These are phyloP conservation scores for Bovichtus diacanthus DNA, from an alignment of 2,797 vertebrate species.

Conservation along the genomic window DNA sequence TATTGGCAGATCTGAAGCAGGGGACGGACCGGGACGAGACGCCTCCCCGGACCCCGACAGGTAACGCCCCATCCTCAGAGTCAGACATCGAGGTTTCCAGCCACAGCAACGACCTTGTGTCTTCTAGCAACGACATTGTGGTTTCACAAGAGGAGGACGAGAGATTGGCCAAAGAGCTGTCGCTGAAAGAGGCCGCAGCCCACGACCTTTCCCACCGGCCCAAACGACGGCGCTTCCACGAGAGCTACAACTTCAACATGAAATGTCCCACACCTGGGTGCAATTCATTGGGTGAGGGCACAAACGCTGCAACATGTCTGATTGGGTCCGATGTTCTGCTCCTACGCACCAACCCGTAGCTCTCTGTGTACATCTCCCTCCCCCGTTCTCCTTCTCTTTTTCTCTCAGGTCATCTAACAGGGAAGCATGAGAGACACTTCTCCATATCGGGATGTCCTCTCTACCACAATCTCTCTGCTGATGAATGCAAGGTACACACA, in stretches of 20 bases:
- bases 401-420: conserved; percentile 92
- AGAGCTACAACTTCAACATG: conserved; percentile 99
- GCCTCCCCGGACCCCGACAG: conserved; percentile 95
- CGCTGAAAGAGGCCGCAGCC: conserved; percentile 93
- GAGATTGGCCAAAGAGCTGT: conserved; percentile 95
- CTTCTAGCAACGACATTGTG: conserved; percentile 85
- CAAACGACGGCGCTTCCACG: conserved; percentile 96
- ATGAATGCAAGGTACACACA: conserved; percentile 94
- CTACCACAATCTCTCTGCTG: conserved; percentile 96
- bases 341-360: not conserved
- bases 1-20: conserved; percentile 88
- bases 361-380: not conserved
- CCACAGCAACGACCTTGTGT: conserved; percentile 86
- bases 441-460: conserved; percentile 97
- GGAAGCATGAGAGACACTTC: conserved; percentile 97
- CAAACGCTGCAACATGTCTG: not conserved
- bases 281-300: conserved; percentile 92
- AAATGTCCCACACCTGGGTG: conserved; percentile 97
- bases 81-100: conserved; percentile 97
- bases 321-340: not conserved
- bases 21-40: conserved; percentile 92
- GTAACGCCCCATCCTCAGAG: conserved; percentile 94
- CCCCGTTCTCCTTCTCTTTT: not conserved
- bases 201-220: conserved; percentile 95
- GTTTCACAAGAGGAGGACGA: conserved; percentile 92